phyloP scores from a whole-genome alignment of 1,140 invertebrate genomes.

The Chrysopa pallens region DNA sequence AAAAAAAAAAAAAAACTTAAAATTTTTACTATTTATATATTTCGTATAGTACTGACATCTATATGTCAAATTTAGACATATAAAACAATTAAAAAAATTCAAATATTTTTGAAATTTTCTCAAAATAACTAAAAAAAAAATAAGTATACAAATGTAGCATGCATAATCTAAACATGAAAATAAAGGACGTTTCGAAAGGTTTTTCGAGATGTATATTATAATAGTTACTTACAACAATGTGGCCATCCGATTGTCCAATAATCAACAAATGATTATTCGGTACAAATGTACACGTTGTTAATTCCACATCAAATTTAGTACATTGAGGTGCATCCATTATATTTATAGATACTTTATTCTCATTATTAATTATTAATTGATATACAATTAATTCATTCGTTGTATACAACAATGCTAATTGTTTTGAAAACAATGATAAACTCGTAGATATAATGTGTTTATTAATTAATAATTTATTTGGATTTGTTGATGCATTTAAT shows the following conservation, averaged over 20 bases:
- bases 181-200: no score
- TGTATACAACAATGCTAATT: no score
- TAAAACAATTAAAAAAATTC: no score
- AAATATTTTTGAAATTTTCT: no score
- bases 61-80: no score
- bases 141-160: no score
- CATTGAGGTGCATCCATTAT: background rate
- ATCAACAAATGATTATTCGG: background rate
- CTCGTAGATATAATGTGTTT: constrained; percentile 1
- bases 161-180: no score
- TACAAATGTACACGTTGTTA: background rate
- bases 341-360: background rate
- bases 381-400: constrained; percentile 1
- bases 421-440: background rate
- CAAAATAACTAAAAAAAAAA: no score
- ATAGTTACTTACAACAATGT: constrained; percentile 1
- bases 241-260: background rate
- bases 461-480: constrained; percentile 1
- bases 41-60: no score
- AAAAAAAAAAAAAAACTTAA: no score
- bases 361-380: background rate
- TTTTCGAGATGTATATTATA: no score
- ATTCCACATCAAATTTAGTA: background rate
- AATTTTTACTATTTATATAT: no score
- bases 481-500: background rate